A percentile compares a stretch with the other conserved stretches of the same genome.
phyloP scores from a whole-genome alignment of 2,113 vertebrate species.

The Lophius piscatorius region DNA sequence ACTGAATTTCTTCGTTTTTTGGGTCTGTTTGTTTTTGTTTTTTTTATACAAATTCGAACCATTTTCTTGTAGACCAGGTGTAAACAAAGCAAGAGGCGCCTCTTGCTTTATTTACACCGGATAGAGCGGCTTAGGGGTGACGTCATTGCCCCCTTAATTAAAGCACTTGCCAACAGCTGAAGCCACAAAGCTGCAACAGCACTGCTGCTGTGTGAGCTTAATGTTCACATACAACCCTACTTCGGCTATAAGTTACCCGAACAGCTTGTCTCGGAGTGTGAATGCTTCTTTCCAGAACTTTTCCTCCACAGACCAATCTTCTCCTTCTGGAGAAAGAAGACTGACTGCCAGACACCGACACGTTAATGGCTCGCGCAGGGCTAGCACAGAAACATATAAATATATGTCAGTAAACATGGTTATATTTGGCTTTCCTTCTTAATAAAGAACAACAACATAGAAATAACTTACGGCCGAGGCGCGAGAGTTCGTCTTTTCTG shows the following conservation, averaged over 20 bases:
- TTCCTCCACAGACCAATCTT: slow-evolving; percentile 22
- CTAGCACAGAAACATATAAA: slow-evolving; percentile 1
- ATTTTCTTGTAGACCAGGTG: too few species aligned
- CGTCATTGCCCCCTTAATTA: too few species aligned
- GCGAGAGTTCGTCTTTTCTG: neutral
- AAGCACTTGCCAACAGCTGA: too few species aligned
- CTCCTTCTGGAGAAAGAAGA: slow-evolving; percentile 1
- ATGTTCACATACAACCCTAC: too few species aligned
- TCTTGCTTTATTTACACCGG: too few species aligned
- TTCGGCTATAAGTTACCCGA: slow-evolving; percentile 16
- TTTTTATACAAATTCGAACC: too few species aligned
- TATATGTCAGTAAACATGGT: neutral
- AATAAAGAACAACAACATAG: too few species aligned
- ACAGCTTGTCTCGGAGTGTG: slow-evolving; percentile 20
- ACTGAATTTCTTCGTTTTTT: too few species aligned
- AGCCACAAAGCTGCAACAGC: neutral
- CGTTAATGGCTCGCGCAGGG: neutral
- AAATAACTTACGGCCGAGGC: slow-evolving; percentile 32
- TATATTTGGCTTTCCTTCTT: neutral
- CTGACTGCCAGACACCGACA: neutral
- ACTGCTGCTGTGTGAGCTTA: neutral
- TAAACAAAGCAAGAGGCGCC: too few species aligned
- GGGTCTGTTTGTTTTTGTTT: too few species aligned
- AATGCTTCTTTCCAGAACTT: slow-evolving; percentile 37
- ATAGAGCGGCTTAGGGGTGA: too few species aligned